Base-by-base conservation (phyloP, 2,888 invertebrate genomes). In the Eupithecia insigniata region DNA sequence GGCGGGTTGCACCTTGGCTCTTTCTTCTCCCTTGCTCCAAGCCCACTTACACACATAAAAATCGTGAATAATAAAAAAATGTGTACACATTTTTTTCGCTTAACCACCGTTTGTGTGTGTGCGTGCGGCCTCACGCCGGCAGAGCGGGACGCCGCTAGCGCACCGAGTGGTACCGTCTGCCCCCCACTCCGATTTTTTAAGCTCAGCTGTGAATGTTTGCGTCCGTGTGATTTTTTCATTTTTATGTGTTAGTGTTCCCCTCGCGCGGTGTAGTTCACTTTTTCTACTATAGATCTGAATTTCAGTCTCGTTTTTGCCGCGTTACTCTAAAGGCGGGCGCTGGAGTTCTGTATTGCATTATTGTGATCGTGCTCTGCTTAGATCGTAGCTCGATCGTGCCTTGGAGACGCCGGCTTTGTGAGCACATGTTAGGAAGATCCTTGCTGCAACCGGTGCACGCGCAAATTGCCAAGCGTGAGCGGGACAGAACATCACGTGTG, bases 281-380 rank as follows among this genome's bases (percentile, higher is more conserved):
- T 94, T 94, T 94, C 94, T 94, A 94, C 94, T 94, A 94, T 94
- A 94, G 94, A 94, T 94, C 93, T 93, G 93, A 93, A 93, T 89
- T 93, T 94, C 94, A 94, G 94, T 94, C 93, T 93, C 90, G 94
- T 93, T 94, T 94, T 94, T 94, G 94, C 94, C 94, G 94, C 93
- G 94, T 92, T 88, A 89, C 90, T 92, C 92, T 93, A 90, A 91
- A 93, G 93, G 92, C 93, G 93, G 91, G 88, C 90, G 84, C 90
- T 90, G 86, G 89, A 85, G 87, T 90, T 91, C 89, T 55, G 55
- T 55, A 55, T 55, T 55, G 91, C 90, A 92, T 90, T 91, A 89
- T 90, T 90, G 89, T 90, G 89, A 88, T 88, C 88, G 87, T 85
- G 60, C 46, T 69, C 66, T 81, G 87, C 86, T n/a, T 88, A 85